Base-by-base conservation (phyloP, 2,797 vertebrate genomes). In the Macroramphosus scolopax region DNA sequence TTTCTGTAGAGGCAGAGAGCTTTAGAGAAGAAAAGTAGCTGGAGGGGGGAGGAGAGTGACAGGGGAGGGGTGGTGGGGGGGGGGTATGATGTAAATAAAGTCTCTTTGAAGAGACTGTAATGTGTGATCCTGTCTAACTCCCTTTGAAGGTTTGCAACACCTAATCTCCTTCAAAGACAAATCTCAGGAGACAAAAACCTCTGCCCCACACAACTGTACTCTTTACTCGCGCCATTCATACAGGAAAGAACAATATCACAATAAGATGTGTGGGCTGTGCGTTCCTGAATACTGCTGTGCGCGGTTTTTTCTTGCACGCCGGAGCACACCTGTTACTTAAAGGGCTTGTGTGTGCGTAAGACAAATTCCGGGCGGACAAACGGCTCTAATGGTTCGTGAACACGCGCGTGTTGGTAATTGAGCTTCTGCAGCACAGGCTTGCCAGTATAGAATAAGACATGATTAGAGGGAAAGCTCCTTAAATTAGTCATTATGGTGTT, bases 131-230 rank as follows among this genome's bases (percentile, higher is more conserved):
- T 51, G 58, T 72, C 70, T 63, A 61, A 68, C 63, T 66, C 58
- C 44, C 77, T 83, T 81, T 82, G 76, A 82, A 75, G 67, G 46
- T 62, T 81, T 64, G 64, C 63, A 77, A 70, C 67, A 78, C 80
- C 71, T 71, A 65, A 65, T 56, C 68, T 47, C 50, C 70, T 73
- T 80, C 72, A 82, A 69, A 80, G 63, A 63, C 54, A 66, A 73
- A 59, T 67, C 68, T 73, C 58, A 6, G 31, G 41, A 32, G 69
- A 57, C 49, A 51, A 54, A 66, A 66, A 52, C 34, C 59, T 54
- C 50, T 71, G 68, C 51, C 65, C 77, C 46, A 22, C 59, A 54
- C 59, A 40, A 75, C 42, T 48, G 43, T 53, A 63, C 34, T 30
- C 31, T 42, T 38, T 5, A 37, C 16, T n/a, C 50, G 47, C 13